These are phyloP conservation scores for Poecilia wingei DNA, from an alignment of 2,797 vertebrate genomes.

Conservation along the genomic window DNA sequence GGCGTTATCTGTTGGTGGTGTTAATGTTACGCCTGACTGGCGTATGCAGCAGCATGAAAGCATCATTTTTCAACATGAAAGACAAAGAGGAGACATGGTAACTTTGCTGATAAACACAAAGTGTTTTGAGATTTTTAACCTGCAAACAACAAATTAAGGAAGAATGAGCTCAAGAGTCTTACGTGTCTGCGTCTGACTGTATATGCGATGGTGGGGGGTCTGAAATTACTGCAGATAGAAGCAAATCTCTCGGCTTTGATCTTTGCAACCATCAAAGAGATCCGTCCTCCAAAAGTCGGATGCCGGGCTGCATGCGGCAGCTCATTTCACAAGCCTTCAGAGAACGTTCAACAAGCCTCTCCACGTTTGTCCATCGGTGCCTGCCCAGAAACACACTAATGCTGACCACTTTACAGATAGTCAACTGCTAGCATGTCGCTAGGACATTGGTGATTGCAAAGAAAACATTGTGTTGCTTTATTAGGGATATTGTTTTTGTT, in stretches of 20 bases:
- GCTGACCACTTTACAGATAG: slow-evolving; percentile 30
- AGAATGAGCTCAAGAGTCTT: slow-evolving; percentile 3
- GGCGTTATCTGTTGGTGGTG: neutral
- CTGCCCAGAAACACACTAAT: slow-evolving; percentile 37
- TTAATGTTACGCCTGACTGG: neutral
- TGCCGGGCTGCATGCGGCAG: slow-evolving; percentile 50
- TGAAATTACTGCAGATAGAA: slow-evolving; percentile 76
- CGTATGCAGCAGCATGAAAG: slow-evolving; percentile 4
- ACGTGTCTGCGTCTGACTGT: neutral
- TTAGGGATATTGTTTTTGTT: slow-evolving; percentile 16
- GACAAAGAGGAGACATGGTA: slow-evolving; percentile 6
- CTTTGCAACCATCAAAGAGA: slow-evolving; percentile 77
- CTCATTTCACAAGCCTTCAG: slow-evolving; percentile 65
- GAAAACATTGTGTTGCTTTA: slow-evolving; percentile 21
- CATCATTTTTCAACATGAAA: neutral
- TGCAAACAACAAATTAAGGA: slow-evolving; percentile 21
- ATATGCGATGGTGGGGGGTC: slow-evolving; percentile 10
- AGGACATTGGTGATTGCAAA: slow-evolving; percentile 36
- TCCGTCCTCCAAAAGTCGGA: slow-evolving; percentile 66
- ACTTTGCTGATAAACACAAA: slow-evolving; percentile 27
- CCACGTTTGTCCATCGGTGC: slow-evolving; percentile 51
- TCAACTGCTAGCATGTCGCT: slow-evolving; percentile 19
- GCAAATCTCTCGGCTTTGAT: slow-evolving; percentile 81
- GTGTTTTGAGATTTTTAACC: slow-evolving; percentile 46
- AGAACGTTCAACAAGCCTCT: slow-evolving; percentile 65